Evolutionary conservation across 2,888 invertebrate genomes (phyloP).

Genomic region (Ichneumoninae sp.): DNA sequence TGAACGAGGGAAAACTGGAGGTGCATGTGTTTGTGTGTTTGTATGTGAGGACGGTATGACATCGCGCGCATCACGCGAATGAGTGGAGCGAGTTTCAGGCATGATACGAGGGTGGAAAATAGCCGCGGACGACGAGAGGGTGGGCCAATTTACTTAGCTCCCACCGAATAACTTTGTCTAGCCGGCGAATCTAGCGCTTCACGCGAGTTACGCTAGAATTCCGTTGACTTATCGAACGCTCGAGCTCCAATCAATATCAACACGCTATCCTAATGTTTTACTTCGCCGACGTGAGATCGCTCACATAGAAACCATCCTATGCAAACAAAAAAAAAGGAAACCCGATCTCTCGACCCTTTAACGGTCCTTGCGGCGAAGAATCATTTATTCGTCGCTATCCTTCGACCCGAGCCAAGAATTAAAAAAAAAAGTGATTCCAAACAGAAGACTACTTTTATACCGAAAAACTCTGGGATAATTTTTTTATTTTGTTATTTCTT

Average conservation of each 20-base stretch:
- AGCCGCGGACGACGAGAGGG: conserved; percentile 18
- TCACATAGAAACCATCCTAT: neutral
- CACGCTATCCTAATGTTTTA: conserved; percentile 17
- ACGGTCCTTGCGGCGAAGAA: neutral
- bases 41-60: conserved; percentile 20
- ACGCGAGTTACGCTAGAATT: conserved; percentile 22
- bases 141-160: conserved; percentile 23
- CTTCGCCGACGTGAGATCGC: conserved; percentile 4
- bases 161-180: conserved; percentile 25
- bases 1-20: conserved; percentile 7
- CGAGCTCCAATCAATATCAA: conserved; percentile 17
- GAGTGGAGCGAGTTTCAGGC: neutral
- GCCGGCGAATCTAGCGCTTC: conserved; percentile 20
- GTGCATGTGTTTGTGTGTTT: conserved; percentile 7
- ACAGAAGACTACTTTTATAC: neutral
- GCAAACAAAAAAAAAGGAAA: neutral
- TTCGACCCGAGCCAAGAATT: neutral
- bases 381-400: neutral
- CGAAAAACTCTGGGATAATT: neutral
- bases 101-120: conserved; percentile 27
- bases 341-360: neutral
- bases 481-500: neutral
- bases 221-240: conserved; percentile 19
- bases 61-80: conserved; percentile 40
- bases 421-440: neutral